These are phyloP conservation scores for Thomomys bottae DNA, from an alignment of 2,113 vertebrate species.

Conservation along the genomic window DNA sequence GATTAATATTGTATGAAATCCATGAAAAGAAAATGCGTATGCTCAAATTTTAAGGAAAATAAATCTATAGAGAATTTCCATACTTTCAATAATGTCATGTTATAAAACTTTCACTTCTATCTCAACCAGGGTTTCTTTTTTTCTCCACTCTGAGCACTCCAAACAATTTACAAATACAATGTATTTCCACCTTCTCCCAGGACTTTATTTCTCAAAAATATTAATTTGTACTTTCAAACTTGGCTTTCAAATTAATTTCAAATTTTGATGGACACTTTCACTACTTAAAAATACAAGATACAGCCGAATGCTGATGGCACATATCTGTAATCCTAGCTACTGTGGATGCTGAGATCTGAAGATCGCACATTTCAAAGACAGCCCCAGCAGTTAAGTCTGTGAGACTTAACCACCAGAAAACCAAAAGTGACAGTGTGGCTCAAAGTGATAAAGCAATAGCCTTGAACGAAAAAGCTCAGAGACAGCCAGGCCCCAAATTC, in stretches of 20 bases:
- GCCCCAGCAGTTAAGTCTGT: too few species aligned
- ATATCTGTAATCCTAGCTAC: too few species aligned
- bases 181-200: neutral
- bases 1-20: constrained; percentile 4
- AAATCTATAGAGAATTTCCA: neutral
- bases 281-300: neutral
- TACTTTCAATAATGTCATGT: neutral
- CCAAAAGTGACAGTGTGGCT: too few species aligned
- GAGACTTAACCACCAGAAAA: too few species aligned
- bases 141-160: neutral
- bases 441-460: too few species aligned
- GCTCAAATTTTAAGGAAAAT: constrained; percentile 12
- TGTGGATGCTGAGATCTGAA: too few species aligned
- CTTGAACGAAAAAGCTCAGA: too few species aligned
- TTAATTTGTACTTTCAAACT: constrained; percentile 28
- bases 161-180: neutral
- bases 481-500: too few species aligned
- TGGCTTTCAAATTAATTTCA: constrained; percentile 40
- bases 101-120: constrained; percentile 25
- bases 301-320: too few species aligned
- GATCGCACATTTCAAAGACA: too few species aligned
- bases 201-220: constrained; percentile 1
- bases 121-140: neutral
- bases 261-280: neutral
- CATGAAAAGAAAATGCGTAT: constrained; percentile 17